Percentiles rank a stretch among this genome's conserved stretches.
phyloP scores from a whole-genome alignment of 2,888 invertebrate genomes.

The Melinaea marsaeus region DNA sequence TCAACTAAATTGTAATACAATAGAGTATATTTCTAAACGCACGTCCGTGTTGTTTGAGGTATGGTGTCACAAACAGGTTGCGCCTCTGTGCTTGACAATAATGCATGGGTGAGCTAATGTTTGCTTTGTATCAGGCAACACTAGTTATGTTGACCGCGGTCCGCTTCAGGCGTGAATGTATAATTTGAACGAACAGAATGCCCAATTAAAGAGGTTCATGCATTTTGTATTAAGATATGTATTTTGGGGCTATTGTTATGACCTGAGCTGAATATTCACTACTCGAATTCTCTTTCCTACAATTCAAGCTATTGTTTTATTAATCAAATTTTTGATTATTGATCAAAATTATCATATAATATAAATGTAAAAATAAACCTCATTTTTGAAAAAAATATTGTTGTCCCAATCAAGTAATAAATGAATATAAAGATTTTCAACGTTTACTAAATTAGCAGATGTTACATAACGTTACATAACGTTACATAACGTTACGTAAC shows the following conservation, averaged over 20 bases:
- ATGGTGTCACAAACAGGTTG: slow-evolving; percentile 35
- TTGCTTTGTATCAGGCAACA: slow-evolving; percentile 73
- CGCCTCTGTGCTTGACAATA: slow-evolving; percentile 74
- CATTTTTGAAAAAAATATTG: too few relatives aligned
- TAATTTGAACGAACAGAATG: slow-evolving; percentile 67
- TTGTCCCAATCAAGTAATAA: too few relatives aligned
- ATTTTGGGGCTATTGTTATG: slow-evolving; percentile 22
- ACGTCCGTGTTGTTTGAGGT: slow-evolving; percentile 32
- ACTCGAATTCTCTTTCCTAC: background rate
- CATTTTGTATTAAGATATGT: slow-evolving; percentile 62
- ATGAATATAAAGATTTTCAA: too few relatives aligned
- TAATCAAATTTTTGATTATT: too few relatives aligned
- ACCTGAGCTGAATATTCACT: slow-evolving; percentile 5
- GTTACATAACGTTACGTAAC: too few relatives aligned
- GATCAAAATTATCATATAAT: too few relatives aligned
- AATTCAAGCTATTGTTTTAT: too few relatives aligned
- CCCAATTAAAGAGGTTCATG: slow-evolving; percentile 72
- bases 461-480: too few relatives aligned
- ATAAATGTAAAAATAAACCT: too few relatives aligned
- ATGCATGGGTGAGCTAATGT: slow-evolving; percentile 76
- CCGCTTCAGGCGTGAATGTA: slow-evolving; percentile 72
- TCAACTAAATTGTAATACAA: rapidly evolving
- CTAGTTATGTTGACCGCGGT: slow-evolving; percentile 68
- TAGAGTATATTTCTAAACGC: slow-evolving; percentile 35
- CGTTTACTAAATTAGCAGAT: too few relatives aligned